Conservation (phyloP, 1,140 invertebrate species). For the Drosophila insularis region DNA sequence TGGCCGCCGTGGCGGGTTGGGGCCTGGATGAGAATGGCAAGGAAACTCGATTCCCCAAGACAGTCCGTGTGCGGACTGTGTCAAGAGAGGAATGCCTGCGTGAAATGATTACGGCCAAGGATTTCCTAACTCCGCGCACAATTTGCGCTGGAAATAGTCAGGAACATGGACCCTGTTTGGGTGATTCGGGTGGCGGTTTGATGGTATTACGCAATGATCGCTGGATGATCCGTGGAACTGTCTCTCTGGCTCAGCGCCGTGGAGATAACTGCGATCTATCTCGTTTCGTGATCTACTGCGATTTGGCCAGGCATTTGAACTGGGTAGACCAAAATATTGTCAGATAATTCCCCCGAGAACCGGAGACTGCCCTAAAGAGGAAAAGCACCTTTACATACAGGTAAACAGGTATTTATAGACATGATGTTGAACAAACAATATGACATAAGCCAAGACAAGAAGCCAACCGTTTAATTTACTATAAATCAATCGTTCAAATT, state of each 20-base stretch:
- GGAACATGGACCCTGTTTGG: slow-evolving; percentile 59
- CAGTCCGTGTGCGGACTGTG: slow-evolving; percentile 45
- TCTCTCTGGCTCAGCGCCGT: slow-evolving; percentile 47
- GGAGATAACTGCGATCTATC: slow-evolving; percentile 55
- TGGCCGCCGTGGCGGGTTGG: slow-evolving; percentile 69
- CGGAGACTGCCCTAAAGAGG: not conserved
- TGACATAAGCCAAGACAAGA: too few species aligned
- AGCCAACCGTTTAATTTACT: too few species aligned
- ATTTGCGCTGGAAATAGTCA: slow-evolving; percentile 68
- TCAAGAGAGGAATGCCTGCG: slow-evolving; percentile 51
- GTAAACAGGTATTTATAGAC: not conserved
- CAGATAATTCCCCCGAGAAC: not conserved
- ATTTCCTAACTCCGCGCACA: slow-evolving; percentile 65
- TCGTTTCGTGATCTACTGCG: slow-evolving; percentile 70
- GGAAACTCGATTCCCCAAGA: slow-evolving; percentile 39
- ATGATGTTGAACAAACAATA: not conserved
- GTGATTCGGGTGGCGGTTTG: slow-evolving; percentile 67
- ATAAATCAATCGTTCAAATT: too few species aligned
- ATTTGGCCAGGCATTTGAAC: slow-evolving; percentile 55
- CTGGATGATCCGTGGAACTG: slow-evolving; percentile 67
- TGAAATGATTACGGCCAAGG: slow-evolving; percentile 41
- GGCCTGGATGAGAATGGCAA: slow-evolving; percentile 53
- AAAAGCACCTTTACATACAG: not conserved
- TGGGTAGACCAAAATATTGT: slow-evolving; percentile 59
- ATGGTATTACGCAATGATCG: slow-evolving; percentile 52